Evolutionary conservation across 2,797 vertebrate species (phyloP).

Genomic region (Taeniopygia guttata): DNA sequence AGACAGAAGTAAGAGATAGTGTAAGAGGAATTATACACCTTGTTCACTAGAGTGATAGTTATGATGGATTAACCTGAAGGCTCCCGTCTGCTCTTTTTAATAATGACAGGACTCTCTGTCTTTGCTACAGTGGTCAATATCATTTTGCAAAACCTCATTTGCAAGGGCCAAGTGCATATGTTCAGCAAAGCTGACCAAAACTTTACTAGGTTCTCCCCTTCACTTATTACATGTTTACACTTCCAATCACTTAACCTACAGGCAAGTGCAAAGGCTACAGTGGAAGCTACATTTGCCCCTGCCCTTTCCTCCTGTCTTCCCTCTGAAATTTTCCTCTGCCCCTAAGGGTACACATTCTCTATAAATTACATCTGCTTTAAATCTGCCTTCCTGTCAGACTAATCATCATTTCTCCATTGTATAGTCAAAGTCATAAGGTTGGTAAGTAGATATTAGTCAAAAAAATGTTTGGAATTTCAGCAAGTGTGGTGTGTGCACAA

Average conservation of each 20-base stretch:
- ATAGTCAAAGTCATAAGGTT: neutral
- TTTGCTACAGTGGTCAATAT: neutral
- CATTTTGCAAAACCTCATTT: neutral
- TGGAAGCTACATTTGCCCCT: neutral
- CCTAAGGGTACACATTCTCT: neutral
- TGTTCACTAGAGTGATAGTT: neutral
- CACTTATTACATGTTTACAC: neutral
- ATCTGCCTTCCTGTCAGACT: constrained; percentile 9
- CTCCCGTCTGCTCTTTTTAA: neutral
- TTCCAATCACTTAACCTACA: neutral
- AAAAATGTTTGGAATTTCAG: constrained; percentile 26
- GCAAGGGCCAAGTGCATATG: neutral
- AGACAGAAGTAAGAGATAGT: neutral
- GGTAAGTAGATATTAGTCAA: neutral
- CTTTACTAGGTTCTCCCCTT: neutral
- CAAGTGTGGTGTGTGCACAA: neutral
- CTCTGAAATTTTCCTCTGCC: neutral
- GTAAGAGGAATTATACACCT: neutral
- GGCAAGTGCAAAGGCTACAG: neutral
- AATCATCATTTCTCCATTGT: neutral
- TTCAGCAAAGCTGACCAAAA: neutral
- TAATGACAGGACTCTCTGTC: neutral
- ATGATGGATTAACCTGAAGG: neutral
- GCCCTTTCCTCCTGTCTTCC: neutral
- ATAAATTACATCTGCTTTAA: constrained; percentile 1